phyloP scores from a whole-genome alignment of 2,113 vertebrate species.

The Bujurquina vittata region DNA sequence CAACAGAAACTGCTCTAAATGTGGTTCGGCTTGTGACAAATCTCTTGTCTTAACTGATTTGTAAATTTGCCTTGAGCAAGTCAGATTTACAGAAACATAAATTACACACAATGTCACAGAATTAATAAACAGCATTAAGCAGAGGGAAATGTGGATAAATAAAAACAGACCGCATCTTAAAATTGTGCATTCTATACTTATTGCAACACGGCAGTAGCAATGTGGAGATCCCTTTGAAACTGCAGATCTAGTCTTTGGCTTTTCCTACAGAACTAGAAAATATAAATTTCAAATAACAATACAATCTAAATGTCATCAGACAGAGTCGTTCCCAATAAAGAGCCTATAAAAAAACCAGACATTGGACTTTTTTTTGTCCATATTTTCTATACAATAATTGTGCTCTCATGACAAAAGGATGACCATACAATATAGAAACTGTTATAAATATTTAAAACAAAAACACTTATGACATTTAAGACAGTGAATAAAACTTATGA shows the following conservation, averaged over 20 bases:
- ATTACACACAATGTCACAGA: not conserved
- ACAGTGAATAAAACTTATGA: constrained; percentile 66
- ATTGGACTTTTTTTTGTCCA: not conserved
- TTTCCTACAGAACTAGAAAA: constrained; percentile 33
- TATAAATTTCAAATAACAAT: not conserved
- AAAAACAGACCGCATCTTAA: constrained; percentile 11
- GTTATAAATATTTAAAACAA: constrained; percentile 77
- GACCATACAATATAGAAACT: constrained; percentile 69
- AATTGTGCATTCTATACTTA: constrained; percentile 49
- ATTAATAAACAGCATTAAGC: constrained; percentile 14
- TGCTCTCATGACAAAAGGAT: constrained; percentile 63
- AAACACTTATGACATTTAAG: constrained; percentile 80
- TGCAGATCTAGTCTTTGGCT: constrained; percentile 62
- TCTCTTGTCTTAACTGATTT: not conserved
- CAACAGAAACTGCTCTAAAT: not conserved
- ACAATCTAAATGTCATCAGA: constrained; percentile 43
- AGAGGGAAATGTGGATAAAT: not conserved
- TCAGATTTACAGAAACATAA: not conserved
- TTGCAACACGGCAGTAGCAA: constrained; percentile 70
- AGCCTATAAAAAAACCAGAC: constrained; percentile 13
- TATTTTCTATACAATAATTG: constrained; percentile 41
- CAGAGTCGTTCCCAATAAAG: constrained; percentile 33
- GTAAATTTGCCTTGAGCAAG: not conserved
- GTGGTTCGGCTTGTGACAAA: not conserved
- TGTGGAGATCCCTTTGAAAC: constrained; percentile 38